Evolutionary conservation across 2,113 vertebrate genomes (phyloP), one percentile per base, ranked within the genome.

Genomic region (Nesogale talazaci): DNA sequence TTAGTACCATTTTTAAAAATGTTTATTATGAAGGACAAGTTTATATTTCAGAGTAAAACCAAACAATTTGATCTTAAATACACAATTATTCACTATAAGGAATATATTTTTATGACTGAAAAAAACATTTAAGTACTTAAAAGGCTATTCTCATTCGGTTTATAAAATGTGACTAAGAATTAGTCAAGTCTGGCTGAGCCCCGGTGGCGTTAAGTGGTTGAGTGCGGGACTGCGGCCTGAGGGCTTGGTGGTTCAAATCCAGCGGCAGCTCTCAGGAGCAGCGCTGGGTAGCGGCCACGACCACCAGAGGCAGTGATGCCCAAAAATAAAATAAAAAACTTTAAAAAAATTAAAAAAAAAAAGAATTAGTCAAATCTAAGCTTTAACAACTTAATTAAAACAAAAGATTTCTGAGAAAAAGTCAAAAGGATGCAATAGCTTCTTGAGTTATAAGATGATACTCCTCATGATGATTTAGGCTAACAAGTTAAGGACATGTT

Each of bases 401-500:
- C 19, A 65, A 27, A 57, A 85, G 61, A 69, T 94, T 83, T 88
- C 67, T 61, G 63, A 88, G 46, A 67, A 89, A 94, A 90, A 88
- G 78, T 70, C 6, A 87, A 89, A 74, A 93, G 38, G 27, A 90
- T 42, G 4, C 83, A 16, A 87, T 22, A 74, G n/a, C 11, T 77
- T 17, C 11, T 77, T 17, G n/a, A 94, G 61, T 69, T 36, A 19
- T 52, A 82, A 94, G 75, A 92, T 10, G 42, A 46, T 10, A 52
- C 10, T 90, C 40, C 34, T 88, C 56, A 94, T 84, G 6, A 40
- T 94, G 65, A 86, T 61, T 88, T 92, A 83, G 36, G 67, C 31
- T 15, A 94, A 77, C 10, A 80, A 91, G 78, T 83, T 89, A 90
- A 95, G 90, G 79, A 67, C 67, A 94, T 23, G 89, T 36, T 90